Evolutionary conservation across 2,888 invertebrate genomes (phyloP).

Genomic region (Erebia epiphron): DNA sequence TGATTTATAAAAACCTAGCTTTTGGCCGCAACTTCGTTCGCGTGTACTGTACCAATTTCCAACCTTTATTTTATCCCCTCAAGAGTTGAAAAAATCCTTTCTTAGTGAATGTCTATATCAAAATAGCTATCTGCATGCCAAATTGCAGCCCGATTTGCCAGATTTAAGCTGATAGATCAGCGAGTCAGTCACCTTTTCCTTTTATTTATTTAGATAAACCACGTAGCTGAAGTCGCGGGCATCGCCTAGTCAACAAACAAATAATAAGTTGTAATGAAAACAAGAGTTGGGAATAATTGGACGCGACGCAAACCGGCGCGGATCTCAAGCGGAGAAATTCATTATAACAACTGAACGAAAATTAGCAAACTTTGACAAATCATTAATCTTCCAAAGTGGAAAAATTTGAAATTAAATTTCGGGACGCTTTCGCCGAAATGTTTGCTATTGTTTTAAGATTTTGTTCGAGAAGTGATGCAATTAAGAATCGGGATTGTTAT

Average conservation of each 20-base stretch:
- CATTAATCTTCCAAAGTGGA: slow-evolving; percentile 53
- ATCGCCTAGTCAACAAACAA: not conserved
- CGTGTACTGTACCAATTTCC: too few relatives aligned
- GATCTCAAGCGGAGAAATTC: slow-evolving; percentile 43
- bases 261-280: slow-evolving; percentile 4
- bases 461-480: slow-evolving; percentile 16
- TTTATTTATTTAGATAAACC: too few relatives aligned
- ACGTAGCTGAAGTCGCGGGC: too few relatives aligned
- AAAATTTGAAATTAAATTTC: slow-evolving; percentile 43
- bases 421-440: slow-evolving; percentile 25
- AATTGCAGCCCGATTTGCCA: too few relatives aligned
- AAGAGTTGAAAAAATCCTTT: too few relatives aligned
- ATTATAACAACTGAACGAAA: slow-evolving; percentile 51
- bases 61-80: too few relatives aligned
- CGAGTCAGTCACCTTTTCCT: too few relatives aligned
- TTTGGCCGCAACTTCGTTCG: too few relatives aligned
- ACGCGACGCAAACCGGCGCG: slow-evolving; percentile 13
- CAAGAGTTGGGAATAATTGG: slow-evolving; percentile 4
- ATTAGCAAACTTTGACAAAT: slow-evolving; percentile 58
- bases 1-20: too few relatives aligned
- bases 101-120: too few relatives aligned
- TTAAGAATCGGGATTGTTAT: slow-evolving; percentile 11
- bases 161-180: too few relatives aligned
- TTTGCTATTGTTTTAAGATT: slow-evolving; percentile 25
- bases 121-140: too few relatives aligned